Conservation (phyloP, 2,113 vertebrate genomes). For the Syngnathus floridae region DNA sequence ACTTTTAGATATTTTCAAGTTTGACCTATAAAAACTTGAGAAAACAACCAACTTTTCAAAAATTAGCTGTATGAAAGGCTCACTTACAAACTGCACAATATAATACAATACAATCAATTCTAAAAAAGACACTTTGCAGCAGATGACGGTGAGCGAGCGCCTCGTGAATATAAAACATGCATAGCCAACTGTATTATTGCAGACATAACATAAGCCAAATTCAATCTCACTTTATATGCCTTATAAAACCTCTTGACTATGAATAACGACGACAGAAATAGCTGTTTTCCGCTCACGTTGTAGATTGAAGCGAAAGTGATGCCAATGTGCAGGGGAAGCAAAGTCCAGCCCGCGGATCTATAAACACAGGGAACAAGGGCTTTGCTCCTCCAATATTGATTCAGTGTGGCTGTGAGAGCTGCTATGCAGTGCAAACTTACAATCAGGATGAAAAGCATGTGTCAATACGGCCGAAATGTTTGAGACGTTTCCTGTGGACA, state of each 20-base stretch:
- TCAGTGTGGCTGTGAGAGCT: constrained; percentile 54
- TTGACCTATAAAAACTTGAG: too few species aligned
- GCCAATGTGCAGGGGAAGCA: constrained; percentile 59
- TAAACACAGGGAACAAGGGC: constrained; percentile 59
- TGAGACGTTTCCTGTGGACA: constrained; percentile 41
- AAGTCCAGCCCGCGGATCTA: constrained; percentile 54
- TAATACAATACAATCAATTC: neutral
- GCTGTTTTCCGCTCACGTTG: constrained; percentile 44
- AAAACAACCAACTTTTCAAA: neutral
- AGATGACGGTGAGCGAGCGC: neutral
- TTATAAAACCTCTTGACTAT: constrained; percentile 4
- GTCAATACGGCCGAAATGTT: constrained; percentile 49
- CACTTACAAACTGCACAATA: neutral
- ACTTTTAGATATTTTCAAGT: too few species aligned
- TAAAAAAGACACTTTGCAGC: neutral
- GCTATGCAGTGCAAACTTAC: constrained; percentile 58
- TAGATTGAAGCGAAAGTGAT: constrained; percentile 55
- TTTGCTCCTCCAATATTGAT: constrained; percentile 65
- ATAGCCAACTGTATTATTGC: neutral
- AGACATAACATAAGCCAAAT: constrained; percentile 11
- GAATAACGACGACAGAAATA: constrained; percentile 38
- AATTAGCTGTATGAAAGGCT: neutral
- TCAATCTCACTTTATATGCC: neutral
- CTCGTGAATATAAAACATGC: constrained; percentile 3
- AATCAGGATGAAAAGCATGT: constrained; percentile 47